These are phyloP conservation scores for Sceliomorpha sp. DNA, from an alignment of 2,888 invertebrate species.

Conservation along the genomic window DNA sequence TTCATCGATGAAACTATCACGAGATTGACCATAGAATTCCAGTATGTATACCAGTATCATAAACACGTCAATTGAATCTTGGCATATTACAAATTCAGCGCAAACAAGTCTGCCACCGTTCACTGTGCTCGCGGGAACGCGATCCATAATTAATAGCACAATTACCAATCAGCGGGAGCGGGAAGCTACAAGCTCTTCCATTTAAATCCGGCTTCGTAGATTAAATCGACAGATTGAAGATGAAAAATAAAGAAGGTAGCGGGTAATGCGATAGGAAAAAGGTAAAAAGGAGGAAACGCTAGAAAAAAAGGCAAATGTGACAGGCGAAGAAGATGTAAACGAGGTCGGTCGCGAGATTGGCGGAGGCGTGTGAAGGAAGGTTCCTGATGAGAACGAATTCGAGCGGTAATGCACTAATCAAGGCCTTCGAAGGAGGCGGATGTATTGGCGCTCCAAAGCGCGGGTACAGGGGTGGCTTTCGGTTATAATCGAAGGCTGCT, in stretches of 20 bases:
- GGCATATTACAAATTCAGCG: slow-evolving; percentile 64
- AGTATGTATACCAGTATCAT: slow-evolving; percentile 1
- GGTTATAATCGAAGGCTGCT: slow-evolving; percentile 76
- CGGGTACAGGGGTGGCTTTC: slow-evolving; percentile 64
- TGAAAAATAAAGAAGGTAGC: slow-evolving; percentile 54
- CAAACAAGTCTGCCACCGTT: slow-evolving; percentile 26
- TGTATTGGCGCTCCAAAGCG: slow-evolving; percentile 67
- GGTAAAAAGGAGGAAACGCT: slow-evolving; percentile 10
- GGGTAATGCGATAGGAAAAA: slow-evolving; percentile 25
- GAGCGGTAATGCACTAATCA: slow-evolving; percentile 75
- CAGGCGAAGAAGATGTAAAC: slow-evolving; percentile 35
- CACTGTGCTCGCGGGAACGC: slow-evolving; percentile 9
- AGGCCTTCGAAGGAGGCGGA: slow-evolving; percentile 69
- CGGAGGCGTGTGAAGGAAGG: slow-evolving; percentile 19
- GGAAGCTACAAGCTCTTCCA: slow-evolving; percentile 28
- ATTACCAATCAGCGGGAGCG: slow-evolving; percentile 61
- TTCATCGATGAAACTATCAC: neutral
- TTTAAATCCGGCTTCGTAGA: slow-evolving; percentile 47
- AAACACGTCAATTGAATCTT: slow-evolving; percentile 16
- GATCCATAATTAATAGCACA: slow-evolving; percentile 71
- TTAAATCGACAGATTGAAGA: slow-evolving; percentile 59
- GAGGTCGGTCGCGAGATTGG: slow-evolving; percentile 49
- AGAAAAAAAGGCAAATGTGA: slow-evolving; percentile 18
- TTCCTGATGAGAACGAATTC: slow-evolving; percentile 63
- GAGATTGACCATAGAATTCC: slow-evolving; percentile 10